phyloP scores from a whole-genome alignment of 2,888 invertebrate genomes.

The Agriotes lineatus region DNA sequence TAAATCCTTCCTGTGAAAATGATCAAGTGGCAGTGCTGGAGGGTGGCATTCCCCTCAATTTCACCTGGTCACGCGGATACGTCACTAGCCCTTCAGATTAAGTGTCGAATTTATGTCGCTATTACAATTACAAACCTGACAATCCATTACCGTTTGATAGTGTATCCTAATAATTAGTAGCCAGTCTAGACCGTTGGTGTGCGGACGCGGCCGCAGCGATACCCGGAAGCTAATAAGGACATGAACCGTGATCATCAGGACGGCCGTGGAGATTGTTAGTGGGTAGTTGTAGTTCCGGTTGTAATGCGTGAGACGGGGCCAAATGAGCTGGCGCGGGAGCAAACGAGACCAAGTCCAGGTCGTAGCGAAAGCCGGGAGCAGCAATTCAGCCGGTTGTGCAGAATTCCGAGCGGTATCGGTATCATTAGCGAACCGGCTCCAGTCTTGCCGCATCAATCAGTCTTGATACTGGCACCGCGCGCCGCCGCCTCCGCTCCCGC shows the following conservation, averaged over 20 bases:
- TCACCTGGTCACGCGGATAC: too few relatives aligned
- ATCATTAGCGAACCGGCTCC: slow-evolving; percentile 37
- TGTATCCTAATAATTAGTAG: slow-evolving; percentile 1
- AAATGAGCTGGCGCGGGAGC: background rate
- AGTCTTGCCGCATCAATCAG: slow-evolving; percentile 42
- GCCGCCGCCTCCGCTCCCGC: slow-evolving; percentile 29
- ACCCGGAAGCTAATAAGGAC: slow-evolving; percentile 25
- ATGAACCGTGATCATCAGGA: slow-evolving; percentile 16
- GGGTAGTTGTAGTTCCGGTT: slow-evolving; percentile 16
- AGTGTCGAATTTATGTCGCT: too few relatives aligned
- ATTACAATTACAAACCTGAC: too few relatives aligned
- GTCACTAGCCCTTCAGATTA: too few relatives aligned
- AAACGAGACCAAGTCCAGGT: slow-evolving; percentile 8
- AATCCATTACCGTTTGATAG: background rate
- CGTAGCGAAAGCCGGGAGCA: slow-evolving; percentile 11
- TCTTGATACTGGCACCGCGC: slow-evolving; percentile 31
- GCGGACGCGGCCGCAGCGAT: slow-evolving; percentile 4
- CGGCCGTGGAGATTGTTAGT: slow-evolving; percentile 31
- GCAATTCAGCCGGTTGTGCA: slow-evolving; percentile 31
- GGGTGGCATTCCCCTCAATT: too few relatives aligned
- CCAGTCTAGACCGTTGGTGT: background rate
- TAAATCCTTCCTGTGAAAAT: too few relatives aligned
- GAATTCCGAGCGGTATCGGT: slow-evolving; percentile 32
- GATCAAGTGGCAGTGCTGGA: too few relatives aligned
- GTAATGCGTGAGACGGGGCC: slow-evolving; percentile 11